Evolutionary conservation across 2,888 invertebrate species (phyloP), one percentile per base, ranked within the genome.

Genomic region (Ectemnius cavifrons): DNA sequence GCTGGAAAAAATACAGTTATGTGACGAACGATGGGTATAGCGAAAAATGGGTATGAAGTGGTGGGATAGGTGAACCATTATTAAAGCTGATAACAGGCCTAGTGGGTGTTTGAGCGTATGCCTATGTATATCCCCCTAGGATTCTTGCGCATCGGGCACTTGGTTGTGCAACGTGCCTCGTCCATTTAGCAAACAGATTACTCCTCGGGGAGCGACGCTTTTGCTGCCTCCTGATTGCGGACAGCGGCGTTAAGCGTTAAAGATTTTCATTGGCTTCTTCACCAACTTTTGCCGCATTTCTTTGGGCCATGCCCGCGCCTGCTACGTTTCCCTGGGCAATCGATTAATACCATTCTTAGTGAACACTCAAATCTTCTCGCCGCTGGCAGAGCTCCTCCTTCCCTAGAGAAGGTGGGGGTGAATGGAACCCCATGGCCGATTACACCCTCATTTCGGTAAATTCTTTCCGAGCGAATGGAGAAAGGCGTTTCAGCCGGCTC

Each of bases 191-290:
- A 71, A 80, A 85, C 71, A 76, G 77, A 82, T 81, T 67, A 79
- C 80, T 80, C 85, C 83, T 80, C 57, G 27, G 85, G 84, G 85
- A 84, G 75, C 68, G 73, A 71, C 58, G 79, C 75, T 77, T 79
- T 75, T 73, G 5, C 11, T 75, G 59, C 47, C 47, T 60, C 56
- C 45, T 58, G 75, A 67, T 71, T 67, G 71, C 68, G 16, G 20
- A 18, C 66, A 13, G 27, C 63, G 16, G 5, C 63, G 59, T 61
- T 20, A n/a, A 69, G 66, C 52, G 57, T 70, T 62, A 49, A 70
- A 67, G 67, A 63, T 64, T 72, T 77, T 75, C 63, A 66, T 62
- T 23, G 16, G 52, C 28, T 74, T 27, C 18, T 37, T n/a, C 18
- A 28, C 2, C 20, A 14, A 18, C 18, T 58, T 14, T 52, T 4